phyloP scores from a whole-genome alignment of 2,888 invertebrate genomes.

The Chrysodeixis includens region DNA sequence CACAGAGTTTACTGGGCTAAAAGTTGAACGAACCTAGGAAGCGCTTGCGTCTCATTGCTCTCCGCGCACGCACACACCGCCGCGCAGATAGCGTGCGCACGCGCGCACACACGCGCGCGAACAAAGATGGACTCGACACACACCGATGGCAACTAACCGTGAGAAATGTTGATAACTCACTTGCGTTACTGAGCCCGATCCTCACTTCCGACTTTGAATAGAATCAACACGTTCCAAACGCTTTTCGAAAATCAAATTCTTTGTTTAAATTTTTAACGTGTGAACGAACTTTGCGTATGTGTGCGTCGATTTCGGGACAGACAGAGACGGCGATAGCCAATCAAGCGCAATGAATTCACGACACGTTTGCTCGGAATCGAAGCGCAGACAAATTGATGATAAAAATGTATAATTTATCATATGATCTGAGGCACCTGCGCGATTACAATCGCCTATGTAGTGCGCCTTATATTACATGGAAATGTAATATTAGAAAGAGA shows the following conservation, averaged over 20 bases:
- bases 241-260: slow-evolving; percentile 66
- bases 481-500: slow-evolving; percentile 76
- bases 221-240: slow-evolving; percentile 67
- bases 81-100: slow-evolving; percentile 64
- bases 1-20: slow-evolving; percentile 89
- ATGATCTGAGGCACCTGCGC: slow-evolving; percentile 58
- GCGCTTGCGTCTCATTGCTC: slow-evolving; percentile 82
- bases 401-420: slow-evolving; percentile 64
- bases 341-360: slow-evolving; percentile 62
- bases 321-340: slow-evolving; percentile 53
- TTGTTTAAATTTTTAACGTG: slow-evolving; percentile 65
- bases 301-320: slow-evolving; percentile 63
- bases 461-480: slow-evolving; percentile 61
- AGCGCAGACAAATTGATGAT: slow-evolving; percentile 69
- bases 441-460: slow-evolving; percentile 51
- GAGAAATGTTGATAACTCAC: slow-evolving; percentile 89
- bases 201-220: slow-evolving; percentile 84
- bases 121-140: slow-evolving; percentile 80
- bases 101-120: slow-evolving; percentile 64
- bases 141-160: slow-evolving; percentile 81
- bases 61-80: slow-evolving; percentile 79
- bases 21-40: slow-evolving; percentile 88
- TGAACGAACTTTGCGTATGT: slow-evolving; percentile 68
- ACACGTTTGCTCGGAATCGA: slow-evolving; percentile 64
- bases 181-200: slow-evolving; percentile 82